Conservation (phyloP, 2,888 invertebrate genomes). For the Homarus gammarus region DNA sequence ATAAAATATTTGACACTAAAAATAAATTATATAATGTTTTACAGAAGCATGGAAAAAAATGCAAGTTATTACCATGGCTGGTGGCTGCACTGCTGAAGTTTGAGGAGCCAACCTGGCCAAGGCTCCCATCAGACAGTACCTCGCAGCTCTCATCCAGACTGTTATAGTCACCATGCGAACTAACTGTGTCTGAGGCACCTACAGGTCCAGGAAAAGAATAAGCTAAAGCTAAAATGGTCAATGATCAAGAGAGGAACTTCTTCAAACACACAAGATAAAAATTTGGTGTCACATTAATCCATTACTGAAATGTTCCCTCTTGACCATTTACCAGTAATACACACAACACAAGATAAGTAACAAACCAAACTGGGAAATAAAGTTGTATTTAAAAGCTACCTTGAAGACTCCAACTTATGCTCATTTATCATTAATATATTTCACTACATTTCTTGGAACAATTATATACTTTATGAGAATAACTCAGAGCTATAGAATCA, state of each 20-base stretch:
- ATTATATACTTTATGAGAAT: no score
- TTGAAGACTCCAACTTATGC: background rate
- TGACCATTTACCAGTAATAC: slow-evolving; percentile 23
- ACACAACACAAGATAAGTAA: background rate
- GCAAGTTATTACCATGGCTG: slow-evolving; percentile 46
- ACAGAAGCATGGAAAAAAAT: background rate
- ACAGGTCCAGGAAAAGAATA: slow-evolving; percentile 38
- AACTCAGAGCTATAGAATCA: no score
- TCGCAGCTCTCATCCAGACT: slow-evolving; percentile 65
- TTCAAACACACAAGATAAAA: background rate
- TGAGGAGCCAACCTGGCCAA: slow-evolving; percentile 47
- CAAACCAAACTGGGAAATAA: slow-evolving; percentile 6
- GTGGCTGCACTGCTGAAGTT: slow-evolving; percentile 33
- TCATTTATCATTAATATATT: no score
- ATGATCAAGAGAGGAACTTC: slow-evolving; percentile 25
- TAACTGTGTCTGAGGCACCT: slow-evolving; percentile 77
- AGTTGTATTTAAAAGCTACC: background rate
- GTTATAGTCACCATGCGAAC: slow-evolving; percentile 77
- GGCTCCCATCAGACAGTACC: slow-evolving; percentile 52
- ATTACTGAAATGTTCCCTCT: background rate
- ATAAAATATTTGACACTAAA: background rate
- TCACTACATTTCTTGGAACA: no score
- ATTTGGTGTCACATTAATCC: background rate
- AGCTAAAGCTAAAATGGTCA: slow-evolving; percentile 19
- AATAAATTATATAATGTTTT: background rate